Evolutionary conservation across 2,888 invertebrate species (phyloP).

Genomic region (Quadroppia sp.): DNA sequence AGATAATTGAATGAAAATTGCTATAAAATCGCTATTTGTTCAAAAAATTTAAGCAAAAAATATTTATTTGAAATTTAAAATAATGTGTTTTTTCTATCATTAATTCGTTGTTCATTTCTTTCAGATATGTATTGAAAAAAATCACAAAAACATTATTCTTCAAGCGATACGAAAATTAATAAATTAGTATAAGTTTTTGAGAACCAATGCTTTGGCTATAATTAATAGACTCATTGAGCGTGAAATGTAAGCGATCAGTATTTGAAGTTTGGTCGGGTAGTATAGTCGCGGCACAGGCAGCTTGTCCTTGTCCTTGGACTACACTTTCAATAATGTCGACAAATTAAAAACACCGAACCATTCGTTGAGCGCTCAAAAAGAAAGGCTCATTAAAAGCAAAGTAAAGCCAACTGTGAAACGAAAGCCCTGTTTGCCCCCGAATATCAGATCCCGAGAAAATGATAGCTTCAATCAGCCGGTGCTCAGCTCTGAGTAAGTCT

Average conservation of each 20-base stretch:
- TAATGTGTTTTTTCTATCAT: not conserved
- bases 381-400: not conserved
- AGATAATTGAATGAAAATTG: slow-evolving; percentile 16
- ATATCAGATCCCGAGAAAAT: slow-evolving; percentile 17
- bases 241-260: slow-evolving; percentile 19
- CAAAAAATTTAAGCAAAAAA: not conserved
- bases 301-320: slow-evolving; percentile 29
- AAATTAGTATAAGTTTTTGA: not conserved
- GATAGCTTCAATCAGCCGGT: slow-evolving; percentile 28
- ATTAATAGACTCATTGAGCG: slow-evolving; percentile 28
- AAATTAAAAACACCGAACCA: not conserved
- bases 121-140: not conserved
- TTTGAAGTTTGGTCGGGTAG: not conserved
- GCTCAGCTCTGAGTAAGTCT: not conserved
- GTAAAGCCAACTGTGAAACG: no score
- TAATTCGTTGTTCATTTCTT: not conserved
- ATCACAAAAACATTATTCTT: not conserved
- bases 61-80: not conserved
- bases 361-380: not conserved
- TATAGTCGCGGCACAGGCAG: not conserved
- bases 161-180: not conserved
- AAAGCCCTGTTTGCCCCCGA: no score
- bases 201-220: slow-evolving; percentile 7
- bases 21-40: not conserved
- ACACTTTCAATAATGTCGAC: slow-evolving; percentile 17